Base-by-base conservation (phyloP, 2,797 vertebrate genomes). In the Aplochiton taeniatus region DNA sequence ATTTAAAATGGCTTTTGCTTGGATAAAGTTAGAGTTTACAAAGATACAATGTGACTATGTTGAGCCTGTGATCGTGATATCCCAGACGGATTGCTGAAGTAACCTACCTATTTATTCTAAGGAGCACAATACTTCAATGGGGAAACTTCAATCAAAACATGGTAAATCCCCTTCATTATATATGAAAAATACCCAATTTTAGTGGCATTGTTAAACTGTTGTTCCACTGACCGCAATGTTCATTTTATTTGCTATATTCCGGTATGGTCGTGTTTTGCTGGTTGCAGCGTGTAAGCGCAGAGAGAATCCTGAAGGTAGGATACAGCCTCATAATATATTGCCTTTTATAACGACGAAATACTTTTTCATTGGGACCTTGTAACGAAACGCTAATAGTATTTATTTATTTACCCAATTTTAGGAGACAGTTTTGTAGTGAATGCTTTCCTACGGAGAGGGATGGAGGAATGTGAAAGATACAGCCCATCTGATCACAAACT, bases 251-350 rank as follows among this genome's bases (percentile, higher is more conserved):
- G 31, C 31, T 31, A 6, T 31, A 31, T 31, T 31, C 31, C 31
- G 73, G 58, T 80, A 69, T 79, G 64, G 18, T 45, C 65, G 57
- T 77, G 51, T 77, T 63, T 9, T 64, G 51, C 78, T 63, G 64
- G 73, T 62, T 59, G 77, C 71, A 69, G 93, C 92, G 70, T 90
- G 88, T 76, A 94, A 88, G 83, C 89, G 90, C 75, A 92, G 94
- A 83, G 93, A 94, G 78, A 94, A 90, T 70, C 94, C 94, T 6
- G 93, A 95, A 91, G 94, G 94, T 95, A 85, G 94, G 93, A 45
- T 73, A 8, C 8, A 56, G 49, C 20, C 14, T 8, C 0, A 41
- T 6, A 13, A 54, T n/a, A 57, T 59, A n/a, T n/a, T n/a, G 14
- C 31, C 3, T 14, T 5, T 42, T 65, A 50, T 49, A 46, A 47